These are phyloP conservation scores for Phalacrocorax aristotelis DNA, from an alignment of 2,113 vertebrate genomes.

Conservation along the genomic window DNA sequence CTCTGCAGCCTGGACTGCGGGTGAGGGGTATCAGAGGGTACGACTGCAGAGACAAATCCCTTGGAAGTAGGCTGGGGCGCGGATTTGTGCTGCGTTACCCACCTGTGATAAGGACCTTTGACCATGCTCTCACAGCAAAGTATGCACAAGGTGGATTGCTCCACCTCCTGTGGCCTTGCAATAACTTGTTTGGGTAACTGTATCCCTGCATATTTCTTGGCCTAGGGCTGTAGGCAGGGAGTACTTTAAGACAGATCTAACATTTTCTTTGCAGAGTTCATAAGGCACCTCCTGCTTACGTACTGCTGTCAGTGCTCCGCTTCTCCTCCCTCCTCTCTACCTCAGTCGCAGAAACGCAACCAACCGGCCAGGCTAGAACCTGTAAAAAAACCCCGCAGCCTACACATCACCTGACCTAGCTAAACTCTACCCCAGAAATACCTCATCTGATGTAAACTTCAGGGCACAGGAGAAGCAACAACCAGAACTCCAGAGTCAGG, in stretches of 20 bases:
- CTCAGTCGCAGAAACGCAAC: background rate
- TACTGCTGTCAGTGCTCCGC: background rate
- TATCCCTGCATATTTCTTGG: background rate
- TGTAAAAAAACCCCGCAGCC: background rate
- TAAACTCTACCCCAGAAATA: background rate
- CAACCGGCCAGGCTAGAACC: background rate
- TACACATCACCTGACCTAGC: background rate
- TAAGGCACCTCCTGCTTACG: background rate
- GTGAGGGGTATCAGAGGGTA: background rate
- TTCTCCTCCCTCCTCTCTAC: background rate
- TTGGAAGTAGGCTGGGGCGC: background rate
- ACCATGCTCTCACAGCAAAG: background rate
- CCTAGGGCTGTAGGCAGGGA: background rate
- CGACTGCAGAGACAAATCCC: fast-evolving
- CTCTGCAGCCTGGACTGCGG: background rate
- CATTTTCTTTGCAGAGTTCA: background rate
- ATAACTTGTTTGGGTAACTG: background rate
- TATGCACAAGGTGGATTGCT: background rate
- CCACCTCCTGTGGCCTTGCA: background rate
- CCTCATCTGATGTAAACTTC: background rate
- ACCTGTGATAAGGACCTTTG: fast-evolving
- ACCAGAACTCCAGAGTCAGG: background rate
- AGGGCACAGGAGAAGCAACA: background rate
- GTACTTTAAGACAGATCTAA: background rate
- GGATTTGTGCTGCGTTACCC: background rate